phyloP scores from a whole-genome alignment of 92 coral and sea anemone genomes.

The Epizoanthus stellaris region DNA sequence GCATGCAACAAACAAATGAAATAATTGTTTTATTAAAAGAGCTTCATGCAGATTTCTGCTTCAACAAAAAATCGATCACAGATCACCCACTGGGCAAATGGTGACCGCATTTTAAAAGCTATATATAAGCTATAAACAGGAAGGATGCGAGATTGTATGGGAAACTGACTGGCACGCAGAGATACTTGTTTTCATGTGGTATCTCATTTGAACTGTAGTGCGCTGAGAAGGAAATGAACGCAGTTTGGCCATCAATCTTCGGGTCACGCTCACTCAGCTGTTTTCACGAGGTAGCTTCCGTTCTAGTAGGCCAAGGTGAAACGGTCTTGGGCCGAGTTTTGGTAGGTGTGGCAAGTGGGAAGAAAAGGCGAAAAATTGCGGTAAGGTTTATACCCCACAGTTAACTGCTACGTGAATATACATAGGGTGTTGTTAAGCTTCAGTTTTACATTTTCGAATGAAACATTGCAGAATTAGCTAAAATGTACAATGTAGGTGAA shows the following conservation, averaged over 20 bases:
- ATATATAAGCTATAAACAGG: conserved; percentile 35
- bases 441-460: too few relatives aligned
- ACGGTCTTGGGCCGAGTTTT: not conserved
- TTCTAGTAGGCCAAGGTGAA: conserved; percentile 25
- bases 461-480: too few relatives aligned
- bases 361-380: not conserved
- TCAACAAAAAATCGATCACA: conserved; percentile 5
- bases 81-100: conserved; percentile 20
- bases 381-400: not conserved
- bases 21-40: conserved; percentile 4
- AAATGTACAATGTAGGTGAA: too few relatives aligned
- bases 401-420: not conserved
- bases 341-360: not conserved
- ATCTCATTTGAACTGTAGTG: conserved; percentile 16
- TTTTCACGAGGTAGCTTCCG: conserved; percentile 6
- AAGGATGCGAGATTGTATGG: conserved; percentile 3
- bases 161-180: conserved; percentile 1
- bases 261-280: not conserved
- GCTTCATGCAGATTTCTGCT: not conserved
- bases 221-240: not conserved
- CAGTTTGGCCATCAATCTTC: not conserved
- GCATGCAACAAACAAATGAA: conserved; percentile 4
- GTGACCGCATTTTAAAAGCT: not conserved
- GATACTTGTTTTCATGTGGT: conserved; percentile 26
- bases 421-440: too few relatives aligned